Conservation (phyloP, 2,797 vertebrate genomes). For the Rhabdophis nuchalis region DNA sequence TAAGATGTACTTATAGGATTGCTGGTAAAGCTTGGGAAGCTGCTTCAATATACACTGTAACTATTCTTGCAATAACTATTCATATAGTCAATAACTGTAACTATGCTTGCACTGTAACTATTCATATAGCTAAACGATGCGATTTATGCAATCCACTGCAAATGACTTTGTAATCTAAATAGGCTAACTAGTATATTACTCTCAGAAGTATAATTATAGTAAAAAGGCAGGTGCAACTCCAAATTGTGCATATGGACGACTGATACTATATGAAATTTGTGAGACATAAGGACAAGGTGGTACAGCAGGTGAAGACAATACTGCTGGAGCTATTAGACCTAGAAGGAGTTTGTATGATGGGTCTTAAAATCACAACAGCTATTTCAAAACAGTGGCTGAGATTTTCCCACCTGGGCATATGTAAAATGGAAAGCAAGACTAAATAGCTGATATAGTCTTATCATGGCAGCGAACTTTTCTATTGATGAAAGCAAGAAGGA, state of each 20-base stretch:
- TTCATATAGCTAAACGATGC: slow-evolving; percentile 5
- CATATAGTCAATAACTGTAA: too few species aligned
- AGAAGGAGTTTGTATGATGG: neutral
- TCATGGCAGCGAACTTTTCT: neutral
- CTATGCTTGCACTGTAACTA: neutral
- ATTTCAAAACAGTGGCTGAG: neutral
- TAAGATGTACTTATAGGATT: accelerated
- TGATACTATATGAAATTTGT: slow-evolving; percentile 44
- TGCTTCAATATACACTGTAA: neutral
- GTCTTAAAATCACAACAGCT: neutral
- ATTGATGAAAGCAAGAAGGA: neutral
- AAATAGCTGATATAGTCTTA: neutral
- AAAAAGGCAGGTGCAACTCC: slow-evolving; percentile 53
- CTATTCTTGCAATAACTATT: neutral
- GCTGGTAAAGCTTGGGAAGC: neutral
- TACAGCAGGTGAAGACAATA: slow-evolving; percentile 51
- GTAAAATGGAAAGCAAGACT: neutral
- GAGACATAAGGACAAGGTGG: slow-evolving; percentile 42
- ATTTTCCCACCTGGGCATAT: neutral
- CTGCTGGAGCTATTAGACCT: neutral
- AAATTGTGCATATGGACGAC: slow-evolving; percentile 46
- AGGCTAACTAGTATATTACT: slow-evolving; percentile 44
- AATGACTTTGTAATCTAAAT: slow-evolving; percentile 25
- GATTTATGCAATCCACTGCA: slow-evolving; percentile 18
- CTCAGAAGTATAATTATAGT: slow-evolving; percentile 44